phyloP scores from a whole-genome alignment of 2,888 invertebrate species.

The Ormyrus labotus region DNA sequence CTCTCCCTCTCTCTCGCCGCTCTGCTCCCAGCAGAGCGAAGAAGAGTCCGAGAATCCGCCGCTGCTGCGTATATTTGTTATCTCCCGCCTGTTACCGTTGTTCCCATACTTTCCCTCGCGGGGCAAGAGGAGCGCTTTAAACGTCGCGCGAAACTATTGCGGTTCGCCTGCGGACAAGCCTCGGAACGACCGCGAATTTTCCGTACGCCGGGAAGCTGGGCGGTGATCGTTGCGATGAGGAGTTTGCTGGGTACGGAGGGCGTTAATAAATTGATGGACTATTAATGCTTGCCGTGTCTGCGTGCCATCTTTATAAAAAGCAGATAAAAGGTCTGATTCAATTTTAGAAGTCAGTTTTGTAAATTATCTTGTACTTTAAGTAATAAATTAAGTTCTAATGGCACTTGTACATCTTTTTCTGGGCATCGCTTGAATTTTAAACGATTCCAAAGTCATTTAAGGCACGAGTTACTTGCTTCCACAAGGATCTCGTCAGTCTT shows the following conservation, averaged over 20 bases:
- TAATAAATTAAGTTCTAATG: no score
- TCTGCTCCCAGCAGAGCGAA: no score
- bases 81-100: no score
- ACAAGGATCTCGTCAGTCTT: conserved; percentile 59
- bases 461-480: conserved; percentile 57
- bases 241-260: neutral
- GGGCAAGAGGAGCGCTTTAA: conserved; percentile 61
- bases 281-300: no score
- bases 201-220: conserved; percentile 3
- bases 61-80: no score
- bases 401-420: no score
- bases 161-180: conserved; percentile 54
- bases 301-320: no score
- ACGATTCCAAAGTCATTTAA: neutral
- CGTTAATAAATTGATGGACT: neutral
- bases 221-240: neutral
- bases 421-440: no score
- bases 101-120: conserved; percentile 58
- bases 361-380: no score
- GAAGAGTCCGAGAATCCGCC: no score
- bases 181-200: conserved; percentile 52
- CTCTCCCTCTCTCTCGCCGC: conserved; percentile 17
- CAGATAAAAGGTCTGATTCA: no score
- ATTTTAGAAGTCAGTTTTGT: no score
- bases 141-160: conserved; percentile 57